These are phyloP conservation scores for Grantiella picta DNA, from an alignment of 2,113 vertebrate genomes.

Conservation along the genomic window DNA sequence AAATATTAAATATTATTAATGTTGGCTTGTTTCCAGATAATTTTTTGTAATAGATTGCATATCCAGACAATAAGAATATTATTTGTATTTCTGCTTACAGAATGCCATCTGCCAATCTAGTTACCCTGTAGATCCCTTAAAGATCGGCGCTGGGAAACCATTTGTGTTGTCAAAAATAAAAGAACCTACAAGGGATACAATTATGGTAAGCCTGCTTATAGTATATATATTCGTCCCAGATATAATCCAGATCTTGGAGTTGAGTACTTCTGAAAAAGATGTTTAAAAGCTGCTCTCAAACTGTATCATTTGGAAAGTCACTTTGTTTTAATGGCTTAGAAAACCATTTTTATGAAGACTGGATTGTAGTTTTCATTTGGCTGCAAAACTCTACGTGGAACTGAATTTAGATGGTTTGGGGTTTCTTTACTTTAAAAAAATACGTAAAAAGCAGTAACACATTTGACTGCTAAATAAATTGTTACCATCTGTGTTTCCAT, in stretches of 20 bases:
- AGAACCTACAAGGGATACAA: constrained; percentile 77
- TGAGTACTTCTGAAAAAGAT: not conserved
- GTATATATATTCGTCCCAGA: not conserved
- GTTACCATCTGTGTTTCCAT: not conserved
- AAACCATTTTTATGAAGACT: not conserved
- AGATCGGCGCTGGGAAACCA: constrained; percentile 50
- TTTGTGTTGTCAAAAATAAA: constrained; percentile 56
- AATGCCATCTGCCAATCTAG: constrained; percentile 74
- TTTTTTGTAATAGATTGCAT: not conserved
- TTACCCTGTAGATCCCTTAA: constrained; percentile 67
- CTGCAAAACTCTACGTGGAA: not conserved
- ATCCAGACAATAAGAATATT: not conserved
- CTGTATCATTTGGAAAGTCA: not conserved
- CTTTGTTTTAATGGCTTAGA: not conserved
- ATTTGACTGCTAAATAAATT: not conserved
- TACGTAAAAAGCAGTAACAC: not conserved
- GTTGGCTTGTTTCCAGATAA: not conserved
- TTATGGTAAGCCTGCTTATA: constrained; percentile 76
- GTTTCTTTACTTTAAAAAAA: not conserved
- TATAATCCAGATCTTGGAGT: not conserved
- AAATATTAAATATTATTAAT: not conserved
- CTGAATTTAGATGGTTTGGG: not conserved
- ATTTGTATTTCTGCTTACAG: constrained; percentile 47
- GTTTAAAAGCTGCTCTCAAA: not conserved
- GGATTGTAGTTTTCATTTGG: not conserved